Evolutionary conservation across 1,140 invertebrate species (phyloP).

Genomic region (Brachionus plicatilis): DNA sequence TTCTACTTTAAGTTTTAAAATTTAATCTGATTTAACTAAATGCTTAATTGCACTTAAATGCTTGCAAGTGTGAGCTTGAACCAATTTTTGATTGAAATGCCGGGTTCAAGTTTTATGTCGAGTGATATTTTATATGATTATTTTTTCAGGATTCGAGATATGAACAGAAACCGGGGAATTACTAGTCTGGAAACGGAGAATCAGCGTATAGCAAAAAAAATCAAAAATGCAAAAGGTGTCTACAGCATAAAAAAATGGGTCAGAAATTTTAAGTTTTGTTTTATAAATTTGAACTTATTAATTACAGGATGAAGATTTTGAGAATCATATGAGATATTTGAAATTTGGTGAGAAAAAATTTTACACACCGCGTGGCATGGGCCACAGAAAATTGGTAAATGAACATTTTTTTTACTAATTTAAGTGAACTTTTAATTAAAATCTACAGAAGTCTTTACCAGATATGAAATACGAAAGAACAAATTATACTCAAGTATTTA

Average conservation of each 20-base stretch:
- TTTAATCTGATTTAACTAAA: background rate
- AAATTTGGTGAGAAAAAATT: constrained; percentile 17
- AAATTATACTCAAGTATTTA: background rate
- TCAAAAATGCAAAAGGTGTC: constrained; percentile 5
- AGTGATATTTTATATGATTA: background rate
- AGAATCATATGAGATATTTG: background rate
- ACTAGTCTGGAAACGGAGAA: constrained; percentile 2
- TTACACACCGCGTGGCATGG: constrained; percentile 32
- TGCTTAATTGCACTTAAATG: background rate
- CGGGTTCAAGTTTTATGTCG: background rate
- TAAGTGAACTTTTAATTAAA: background rate
- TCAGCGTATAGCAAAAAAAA: background rate
- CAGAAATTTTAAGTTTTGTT: background rate
- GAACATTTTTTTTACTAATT: background rate
- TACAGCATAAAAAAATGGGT: constrained; percentile 31
- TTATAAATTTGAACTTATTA: background rate
- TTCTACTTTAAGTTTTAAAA: background rate
- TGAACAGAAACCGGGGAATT: background rate
- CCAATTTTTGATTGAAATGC: background rate
- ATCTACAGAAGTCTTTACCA: constrained; percentile 19
- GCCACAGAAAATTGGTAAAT: constrained; percentile 17
- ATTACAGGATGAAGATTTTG: constrained; percentile 22
- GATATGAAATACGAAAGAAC: background rate
- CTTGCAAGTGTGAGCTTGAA: background rate
- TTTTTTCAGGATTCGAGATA: background rate